A percentile compares a stretch with the other conserved stretches of the same genome.
Evolutionary conservation across 2,797 vertebrate species (phyloP).

Genomic region (Liparis tanakae): DNA sequence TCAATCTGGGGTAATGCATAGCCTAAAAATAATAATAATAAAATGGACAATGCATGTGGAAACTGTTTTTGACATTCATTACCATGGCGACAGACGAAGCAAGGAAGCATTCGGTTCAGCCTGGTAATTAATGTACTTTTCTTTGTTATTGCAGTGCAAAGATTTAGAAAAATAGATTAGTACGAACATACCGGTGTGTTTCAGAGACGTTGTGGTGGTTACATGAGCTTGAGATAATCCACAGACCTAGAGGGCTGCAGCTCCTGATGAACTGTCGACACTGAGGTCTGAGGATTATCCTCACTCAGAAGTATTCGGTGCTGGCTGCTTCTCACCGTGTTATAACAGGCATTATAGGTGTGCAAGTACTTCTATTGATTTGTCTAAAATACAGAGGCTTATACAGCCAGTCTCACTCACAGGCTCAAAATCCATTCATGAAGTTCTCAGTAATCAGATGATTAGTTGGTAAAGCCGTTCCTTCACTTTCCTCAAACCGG

Average conservation of each 20-base stretch:
- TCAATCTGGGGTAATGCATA: neutral
- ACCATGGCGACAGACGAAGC: neutral
- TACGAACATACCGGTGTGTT: neutral
- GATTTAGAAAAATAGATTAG: neutral
- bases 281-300: slow-evolving; percentile 12
- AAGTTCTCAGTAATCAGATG: neutral
- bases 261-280: neutral
- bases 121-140: neutral
- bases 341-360: neutral
- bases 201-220: slow-evolving; percentile 1
- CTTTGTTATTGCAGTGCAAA: neutral
- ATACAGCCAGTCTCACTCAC: neutral
- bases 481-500: neutral
- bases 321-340: neutral
- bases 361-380: neutral
- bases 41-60: neutral
- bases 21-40: neutral
- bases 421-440: neutral
- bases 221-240: slow-evolving; percentile 18
- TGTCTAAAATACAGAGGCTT: neutral
- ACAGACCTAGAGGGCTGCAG: slow-evolving; percentile 1
- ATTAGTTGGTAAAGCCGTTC: neutral
- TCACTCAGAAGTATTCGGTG: neutral
- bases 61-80: neutral
- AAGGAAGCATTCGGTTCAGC: neutral